phyloP scores from a whole-genome alignment of 2,113 vertebrate species.

The Phycodurus eques region DNA sequence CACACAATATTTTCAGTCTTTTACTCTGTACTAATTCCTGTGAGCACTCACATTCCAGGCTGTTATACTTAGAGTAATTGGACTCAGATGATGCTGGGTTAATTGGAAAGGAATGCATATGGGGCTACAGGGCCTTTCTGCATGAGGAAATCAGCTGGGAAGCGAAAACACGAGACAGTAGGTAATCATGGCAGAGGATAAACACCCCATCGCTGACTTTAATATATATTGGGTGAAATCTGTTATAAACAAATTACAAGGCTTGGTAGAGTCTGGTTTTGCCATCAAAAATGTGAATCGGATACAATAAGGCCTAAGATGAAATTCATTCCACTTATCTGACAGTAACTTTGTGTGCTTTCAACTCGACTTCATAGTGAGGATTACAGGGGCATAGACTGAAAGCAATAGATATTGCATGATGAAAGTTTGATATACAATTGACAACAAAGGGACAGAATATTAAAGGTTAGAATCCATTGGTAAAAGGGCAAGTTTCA shows the following conservation, averaged over 20 bases:
- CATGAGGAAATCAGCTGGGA: constrained; percentile 62
- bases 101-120: constrained; percentile 77
- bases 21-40: constrained; percentile 9
- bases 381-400: constrained; percentile 30
- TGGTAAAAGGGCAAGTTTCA: constrained; percentile 70
- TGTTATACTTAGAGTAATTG: constrained; percentile 77
- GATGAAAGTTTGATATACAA: constrained; percentile 68
- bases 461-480: constrained; percentile 72
- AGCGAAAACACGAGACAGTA: constrained; percentile 43
- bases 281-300: neutral
- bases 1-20: neutral
- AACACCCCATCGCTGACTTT: constrained; percentile 34
- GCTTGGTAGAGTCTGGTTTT: neutral
- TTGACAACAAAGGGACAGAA: constrained; percentile 64
- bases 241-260: constrained; percentile 36
- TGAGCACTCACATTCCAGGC: constrained; percentile 57
- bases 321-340: constrained; percentile 37
- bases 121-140: constrained; percentile 61
- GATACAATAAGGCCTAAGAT: constrained; percentile 17
- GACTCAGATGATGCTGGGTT: constrained; percentile 71
- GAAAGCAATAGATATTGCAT: constrained; percentile 59
- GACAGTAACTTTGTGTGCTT: constrained; percentile 19
- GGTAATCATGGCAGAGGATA: constrained; percentile 19
- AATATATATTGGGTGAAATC: constrained; percentile 32
- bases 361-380: constrained; percentile 38